Evolutionary conservation across 2,797 vertebrate genomes (phyloP).

Genomic region (Perodicticus potto): DNA sequence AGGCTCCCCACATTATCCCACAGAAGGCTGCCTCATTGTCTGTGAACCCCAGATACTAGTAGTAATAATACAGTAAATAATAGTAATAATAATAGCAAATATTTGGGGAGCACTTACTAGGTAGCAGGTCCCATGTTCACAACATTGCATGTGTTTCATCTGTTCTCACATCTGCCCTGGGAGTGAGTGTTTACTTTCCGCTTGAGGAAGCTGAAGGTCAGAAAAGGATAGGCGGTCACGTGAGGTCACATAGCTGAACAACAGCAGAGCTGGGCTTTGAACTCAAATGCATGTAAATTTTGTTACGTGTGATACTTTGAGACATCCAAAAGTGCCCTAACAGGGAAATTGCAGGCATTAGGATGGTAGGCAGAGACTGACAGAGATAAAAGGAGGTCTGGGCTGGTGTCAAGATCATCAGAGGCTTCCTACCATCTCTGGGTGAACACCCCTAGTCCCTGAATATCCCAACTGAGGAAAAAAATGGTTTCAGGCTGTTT

Average conservation of each 20-base stretch:
- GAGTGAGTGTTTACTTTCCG: background rate
- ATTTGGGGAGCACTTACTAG: background rate
- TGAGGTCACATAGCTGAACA: background rate
- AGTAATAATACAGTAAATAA: background rate
- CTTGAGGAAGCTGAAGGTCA: background rate
- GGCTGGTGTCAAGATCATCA: background rate
- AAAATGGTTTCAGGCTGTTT: background rate
- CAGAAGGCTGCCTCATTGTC: background rate
- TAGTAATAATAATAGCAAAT: background rate
- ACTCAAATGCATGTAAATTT: background rate
- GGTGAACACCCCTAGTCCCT: background rate
- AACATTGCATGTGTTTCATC: accelerated
- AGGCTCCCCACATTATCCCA: background rate
- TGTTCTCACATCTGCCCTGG: background rate
- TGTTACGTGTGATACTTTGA: background rate
- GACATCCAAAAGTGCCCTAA: background rate
- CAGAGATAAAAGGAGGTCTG: background rate
- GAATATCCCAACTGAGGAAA: background rate
- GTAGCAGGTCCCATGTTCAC: background rate
- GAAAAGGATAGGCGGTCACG: background rate
- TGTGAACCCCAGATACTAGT: background rate
- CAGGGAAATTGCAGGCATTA: background rate
- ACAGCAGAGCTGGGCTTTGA: background rate
- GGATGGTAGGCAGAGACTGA: background rate
- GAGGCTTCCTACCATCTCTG: background rate